A percentile compares a stretch with the other conserved stretches of the same genome.
Conservation (phyloP, 2,797 vertebrate genomes). For the Enteromius mattozi region DNA sequence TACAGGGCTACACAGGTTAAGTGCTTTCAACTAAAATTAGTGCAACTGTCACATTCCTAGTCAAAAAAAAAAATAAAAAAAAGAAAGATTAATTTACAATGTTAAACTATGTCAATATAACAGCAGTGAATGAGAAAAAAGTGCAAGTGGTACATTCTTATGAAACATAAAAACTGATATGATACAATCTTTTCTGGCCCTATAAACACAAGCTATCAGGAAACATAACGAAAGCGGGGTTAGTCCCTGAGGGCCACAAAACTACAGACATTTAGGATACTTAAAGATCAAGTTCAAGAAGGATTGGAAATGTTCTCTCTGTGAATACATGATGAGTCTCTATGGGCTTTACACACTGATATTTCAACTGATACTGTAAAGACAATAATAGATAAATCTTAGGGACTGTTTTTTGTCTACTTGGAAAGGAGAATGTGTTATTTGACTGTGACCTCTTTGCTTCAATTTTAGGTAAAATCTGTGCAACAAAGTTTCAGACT, state of each 20-base stretch:
- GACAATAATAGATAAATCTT: not conserved
- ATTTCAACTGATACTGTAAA: not conserved
- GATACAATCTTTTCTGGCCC: slow-evolving; percentile 28
- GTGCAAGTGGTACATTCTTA: slow-evolving; percentile 65
- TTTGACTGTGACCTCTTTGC: too few relatives aligned
- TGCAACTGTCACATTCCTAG: slow-evolving; percentile 77
- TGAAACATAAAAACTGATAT: slow-evolving; percentile 28
- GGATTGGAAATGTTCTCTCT: not conserved
- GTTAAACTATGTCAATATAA: slow-evolving; percentile 65
- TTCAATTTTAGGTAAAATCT: not conserved
- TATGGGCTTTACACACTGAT: not conserved
- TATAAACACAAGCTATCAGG: slow-evolving; percentile 30
- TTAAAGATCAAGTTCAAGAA: not conserved
- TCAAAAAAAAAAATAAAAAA: slow-evolving; percentile 59
- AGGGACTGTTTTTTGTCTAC: not conserved
- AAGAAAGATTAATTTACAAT: slow-evolving; percentile 55
- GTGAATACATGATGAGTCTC: not conserved
- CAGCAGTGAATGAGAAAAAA: slow-evolving; percentile 66
- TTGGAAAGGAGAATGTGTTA: too few relatives aligned
- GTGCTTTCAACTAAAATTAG: slow-evolving; percentile 69
- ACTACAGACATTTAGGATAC: slow-evolving; percentile 58
- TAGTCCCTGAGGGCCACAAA: slow-evolving; percentile 77
- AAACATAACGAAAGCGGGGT: slow-evolving; percentile 45
- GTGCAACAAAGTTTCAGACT: not conserved
- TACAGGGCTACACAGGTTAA: slow-evolving; percentile 29